Base-by-base conservation (phyloP, 2,113 vertebrate genomes). In the Puma concolor region DNA sequence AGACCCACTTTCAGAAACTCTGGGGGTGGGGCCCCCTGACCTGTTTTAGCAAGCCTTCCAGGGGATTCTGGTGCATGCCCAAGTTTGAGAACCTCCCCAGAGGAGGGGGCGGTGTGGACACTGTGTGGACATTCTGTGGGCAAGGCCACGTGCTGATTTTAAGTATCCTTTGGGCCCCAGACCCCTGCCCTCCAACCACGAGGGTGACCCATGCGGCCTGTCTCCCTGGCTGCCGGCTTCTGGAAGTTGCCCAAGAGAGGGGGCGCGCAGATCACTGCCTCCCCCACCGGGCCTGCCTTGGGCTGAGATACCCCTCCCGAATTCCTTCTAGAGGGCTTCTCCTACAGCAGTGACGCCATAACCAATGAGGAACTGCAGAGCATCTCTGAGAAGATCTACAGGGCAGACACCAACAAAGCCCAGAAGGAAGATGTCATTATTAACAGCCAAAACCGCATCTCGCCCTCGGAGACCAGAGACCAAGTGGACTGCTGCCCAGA, bases 371-470 rank as follows among this genome's bases (percentile, higher is more conserved):
- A 99, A 63, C 98, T 99, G 54, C 98, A 98, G 96, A n/a, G 74
- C 7, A 0, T 99, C 90, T 99, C 99, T 1, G 99, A 99, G 98
- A 95, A 92, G 41, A 99, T 99, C 25, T 99, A 99, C 0, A 3
- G 41, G n/a, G 92, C 97, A 4, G 99, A 99, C 3, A 97, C 76
- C 71, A 99, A 99, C 98, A 99, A 98, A 94, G 99, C 99, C 60
- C 98, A 91, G 1, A 97, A 98, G 2, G 88, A 97, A 0, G 98
- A 99, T 94, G 88, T 99, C 77, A 1, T 97, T 84, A 76, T 99
- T 29, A 99, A 99, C 93, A 98, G 99, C 17, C 99, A 99, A 98
- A 96, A 98, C 88, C 92, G 89, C 16, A 98, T 99, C 1, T 13
- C 89, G 0, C 48, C 98, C 0, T 98, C 98, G 0, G 91, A 99